Conservation (phyloP, 2,888 invertebrate species). For the Eutolmus rufibarbis region DNA sequence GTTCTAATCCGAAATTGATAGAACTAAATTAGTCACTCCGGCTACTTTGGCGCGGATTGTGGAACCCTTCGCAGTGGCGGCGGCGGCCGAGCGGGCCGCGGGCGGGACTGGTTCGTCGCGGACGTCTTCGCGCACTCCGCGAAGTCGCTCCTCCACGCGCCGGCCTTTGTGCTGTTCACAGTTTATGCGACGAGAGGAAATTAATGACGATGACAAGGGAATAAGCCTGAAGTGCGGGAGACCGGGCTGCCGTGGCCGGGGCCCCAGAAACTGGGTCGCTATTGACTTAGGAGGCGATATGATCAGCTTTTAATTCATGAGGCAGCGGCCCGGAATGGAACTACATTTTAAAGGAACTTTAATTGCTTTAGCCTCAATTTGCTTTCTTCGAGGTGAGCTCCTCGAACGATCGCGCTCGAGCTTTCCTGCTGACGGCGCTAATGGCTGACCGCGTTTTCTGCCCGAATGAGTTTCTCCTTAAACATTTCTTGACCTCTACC, state of each 20-base stretch:
- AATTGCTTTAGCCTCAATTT: constrained; percentile 24
- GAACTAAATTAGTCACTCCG: constrained; percentile 33
- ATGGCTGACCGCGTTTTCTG: neutral
- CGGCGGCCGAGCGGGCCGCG: neutral
- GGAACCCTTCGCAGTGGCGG: neutral
- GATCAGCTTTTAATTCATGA: constrained; percentile 25
- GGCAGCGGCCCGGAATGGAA: neutral
- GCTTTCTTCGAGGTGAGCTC: neutral
- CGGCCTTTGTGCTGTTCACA: neutral
- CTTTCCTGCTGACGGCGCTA: neutral
- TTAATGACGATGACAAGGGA: constrained; percentile 41
- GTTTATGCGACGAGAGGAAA: constrained; percentile 27
- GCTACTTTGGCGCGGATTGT: neutral
- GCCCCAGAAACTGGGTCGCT: neutral
- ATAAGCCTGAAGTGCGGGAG: constrained; percentile 34
- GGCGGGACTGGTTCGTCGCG: neutral
- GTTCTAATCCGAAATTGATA: constrained; percentile 39
- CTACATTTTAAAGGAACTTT: constrained; percentile 26
- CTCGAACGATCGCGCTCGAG: neutral
- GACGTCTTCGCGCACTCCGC: neutral
- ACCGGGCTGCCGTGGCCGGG: neutral
- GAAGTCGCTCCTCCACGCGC: neutral
- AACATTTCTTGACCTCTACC: neutral
- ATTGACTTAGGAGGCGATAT: constrained; percentile 25
- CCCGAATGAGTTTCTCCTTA: neutral